A percentile compares a stretch with the other conserved stretches of the same genome.
Conservation (phyloP, 2,113 vertebrate species). For the Ranitomeya imitator region DNA sequence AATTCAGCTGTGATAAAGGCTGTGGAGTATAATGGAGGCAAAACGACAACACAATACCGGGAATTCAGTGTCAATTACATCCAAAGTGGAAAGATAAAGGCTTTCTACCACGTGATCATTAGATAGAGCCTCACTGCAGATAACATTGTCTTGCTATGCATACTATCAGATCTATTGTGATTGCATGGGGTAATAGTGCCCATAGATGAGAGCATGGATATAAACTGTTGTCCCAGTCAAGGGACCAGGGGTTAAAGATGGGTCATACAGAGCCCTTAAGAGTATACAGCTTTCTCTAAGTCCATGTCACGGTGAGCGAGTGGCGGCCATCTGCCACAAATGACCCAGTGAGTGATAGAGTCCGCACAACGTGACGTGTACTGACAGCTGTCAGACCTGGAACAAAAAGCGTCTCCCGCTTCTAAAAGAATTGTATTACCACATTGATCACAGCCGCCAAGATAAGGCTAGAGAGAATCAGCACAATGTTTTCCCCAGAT, state of each 20-base stretch:
- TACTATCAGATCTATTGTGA: slow-evolving; percentile 27
- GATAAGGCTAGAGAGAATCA: slow-evolving; percentile 48
- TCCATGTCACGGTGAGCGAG: not conserved
- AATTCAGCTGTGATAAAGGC: slow-evolving; percentile 8
- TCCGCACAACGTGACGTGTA: not conserved
- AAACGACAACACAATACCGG: slow-evolving; percentile 20
- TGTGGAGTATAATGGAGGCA: not conserved
- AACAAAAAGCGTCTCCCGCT: slow-evolving; percentile 44
- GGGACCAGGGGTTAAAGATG: slow-evolving; percentile 26
- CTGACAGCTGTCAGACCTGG: slow-evolving; percentile 54
- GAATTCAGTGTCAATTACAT: slow-evolving; percentile 31
- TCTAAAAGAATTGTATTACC: slow-evolving; percentile 56
- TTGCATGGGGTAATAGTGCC: not conserved
- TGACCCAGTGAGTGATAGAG: slow-evolving; percentile 36
- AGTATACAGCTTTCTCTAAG: not conserved
- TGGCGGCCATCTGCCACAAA: slow-evolving; percentile 1
- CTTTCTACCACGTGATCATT: not conserved
- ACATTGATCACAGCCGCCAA: slow-evolving; percentile 51
- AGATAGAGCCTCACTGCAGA: slow-evolving; percentile 15
- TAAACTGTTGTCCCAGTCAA: slow-evolving; percentile 6
- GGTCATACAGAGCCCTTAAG: slow-evolving; percentile 10
- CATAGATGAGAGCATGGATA: not conserved
- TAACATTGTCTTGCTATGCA: slow-evolving; percentile 46
- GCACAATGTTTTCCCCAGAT: slow-evolving; percentile 56
- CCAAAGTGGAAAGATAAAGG: not conserved